A percentile compares a stretch with the other conserved stretches of the same genome.
Conservation (phyloP, 2,888 invertebrate species). For the Trypoxylon attenuatum region DNA sequence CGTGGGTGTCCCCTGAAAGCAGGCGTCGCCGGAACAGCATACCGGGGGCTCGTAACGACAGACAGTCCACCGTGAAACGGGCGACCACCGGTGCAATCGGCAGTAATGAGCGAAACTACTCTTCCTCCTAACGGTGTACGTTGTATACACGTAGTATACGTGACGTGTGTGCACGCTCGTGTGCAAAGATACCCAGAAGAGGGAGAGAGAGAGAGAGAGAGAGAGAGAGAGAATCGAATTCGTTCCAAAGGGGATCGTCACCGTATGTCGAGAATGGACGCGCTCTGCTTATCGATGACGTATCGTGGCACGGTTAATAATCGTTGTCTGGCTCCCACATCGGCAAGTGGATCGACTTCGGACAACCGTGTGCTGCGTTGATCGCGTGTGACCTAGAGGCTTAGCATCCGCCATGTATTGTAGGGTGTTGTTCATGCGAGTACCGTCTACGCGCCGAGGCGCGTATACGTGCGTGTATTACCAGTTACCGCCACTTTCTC, state of each 20-base stretch:
- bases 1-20: too few relatives aligned
- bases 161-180: conserved; percentile 49
- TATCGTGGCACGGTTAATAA: conserved; percentile 20
- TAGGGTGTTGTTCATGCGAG: neutral
- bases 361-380: conserved; percentile 11
- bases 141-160: conserved; percentile 54
- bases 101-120: conserved; percentile 35
- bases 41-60: too few relatives aligned
- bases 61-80: conserved; percentile 11
- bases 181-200: too few relatives aligned
- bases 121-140: conserved; percentile 56
- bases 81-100: conserved; percentile 25
- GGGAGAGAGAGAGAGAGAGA: too few relatives aligned
- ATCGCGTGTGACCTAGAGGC: conserved; percentile 6
- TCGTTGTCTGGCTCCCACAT: conserved; percentile 25
- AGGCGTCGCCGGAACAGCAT: too few relatives aligned
- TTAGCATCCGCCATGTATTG: neutral
- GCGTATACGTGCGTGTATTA: neutral
- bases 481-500: neutral
- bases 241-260: neutral
- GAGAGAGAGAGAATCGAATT: conserved; percentile 14
- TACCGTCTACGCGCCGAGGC: neutral
- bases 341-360: conserved; percentile 23
- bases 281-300: conserved; percentile 36
- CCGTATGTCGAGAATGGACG: conserved; percentile 23